Evolutionary conservation across 2,113 vertebrate species (phyloP).

Genomic region (Hucho hucho): DNA sequence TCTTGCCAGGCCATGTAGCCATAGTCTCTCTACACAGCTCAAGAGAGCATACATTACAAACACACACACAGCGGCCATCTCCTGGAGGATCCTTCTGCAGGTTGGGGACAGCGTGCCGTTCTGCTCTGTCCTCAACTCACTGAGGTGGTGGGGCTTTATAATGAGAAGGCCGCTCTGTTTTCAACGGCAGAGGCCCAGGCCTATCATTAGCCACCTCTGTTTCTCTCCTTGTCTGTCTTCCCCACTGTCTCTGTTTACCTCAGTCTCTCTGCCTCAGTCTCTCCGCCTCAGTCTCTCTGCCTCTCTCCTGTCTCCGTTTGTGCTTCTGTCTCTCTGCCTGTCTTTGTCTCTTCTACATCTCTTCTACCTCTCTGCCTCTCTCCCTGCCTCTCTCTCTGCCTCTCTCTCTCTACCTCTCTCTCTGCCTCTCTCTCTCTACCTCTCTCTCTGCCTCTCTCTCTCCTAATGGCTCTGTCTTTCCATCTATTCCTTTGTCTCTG

Average conservation of each 20-base stretch:
- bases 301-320: neutral
- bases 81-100: neutral
- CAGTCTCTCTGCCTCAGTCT: neutral
- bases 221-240: neutral
- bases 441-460: too few relatives aligned
- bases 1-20: conserved; percentile 7
- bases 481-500: too few relatives aligned
- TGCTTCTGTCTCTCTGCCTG: neutral
- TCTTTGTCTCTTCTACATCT: neutral
- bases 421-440: too few relatives aligned
- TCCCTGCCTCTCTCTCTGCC: neutral
- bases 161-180: neutral
- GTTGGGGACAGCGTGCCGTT: neutral
- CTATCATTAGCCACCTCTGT: neutral
- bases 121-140: neutral
- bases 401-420: too few relatives aligned
- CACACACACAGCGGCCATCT: conserved; percentile 1
- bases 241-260: neutral
- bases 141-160: neutral
- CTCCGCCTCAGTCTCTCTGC: too few relatives aligned
- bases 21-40: neutral
- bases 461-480: too few relatives aligned
- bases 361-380: neutral
- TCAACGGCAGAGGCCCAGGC: neutral
- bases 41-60: neutral